Base-by-base conservation (phyloP, 1,140 invertebrate genomes). In the Patella vulgata region DNA sequence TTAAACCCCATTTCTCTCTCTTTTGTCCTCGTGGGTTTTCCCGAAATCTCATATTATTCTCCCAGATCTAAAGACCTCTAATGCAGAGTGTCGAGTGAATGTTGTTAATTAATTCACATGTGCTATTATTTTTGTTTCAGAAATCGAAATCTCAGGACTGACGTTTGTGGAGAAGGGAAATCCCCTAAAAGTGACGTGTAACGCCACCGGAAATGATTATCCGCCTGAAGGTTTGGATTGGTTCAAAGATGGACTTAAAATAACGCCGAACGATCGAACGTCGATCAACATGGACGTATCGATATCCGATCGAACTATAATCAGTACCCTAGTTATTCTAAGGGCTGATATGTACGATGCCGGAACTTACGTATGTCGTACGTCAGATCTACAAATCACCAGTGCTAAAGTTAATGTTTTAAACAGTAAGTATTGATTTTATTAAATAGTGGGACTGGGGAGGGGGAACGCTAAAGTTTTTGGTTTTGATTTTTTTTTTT, bases 161-260 rank as follows among this genome's bases (percentile, higher is more conserved):
- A 48, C 71, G 23, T 76, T 66, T 51, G 73, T 79, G 21, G 73
- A 79, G 53, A 69, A 62, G 40, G 75, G 71, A 1, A 65, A 75
- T 33, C 62, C 66, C 2, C 57, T 79, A 25, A 33, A 52, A 5
- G 46, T 79, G 27, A 59, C 55, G 23, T 79, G 77, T 57, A 79
- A 75, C 44, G 77, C 75, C 14, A 79, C 74, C 5, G 75, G 75
- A 1, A 63, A 64, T 46, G 64, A 73, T 44, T 73, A 74, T 30
- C 67, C 71, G 0, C 73, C 72, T n/a, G 74, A 79, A 17, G 72
- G 72, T 2, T 66, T 79, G n/a, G 77, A 79, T 62, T 79, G 77
- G 77, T 79, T 79, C 52, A 74, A 73, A 61, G 69, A 79, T 56
- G 77, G 77, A 33, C 55, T 71, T 42, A 74, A 77, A 64, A 58